phyloP scores from a whole-genome alignment of 2,888 invertebrate species.

The Caenorhabditis sp. region DNA sequence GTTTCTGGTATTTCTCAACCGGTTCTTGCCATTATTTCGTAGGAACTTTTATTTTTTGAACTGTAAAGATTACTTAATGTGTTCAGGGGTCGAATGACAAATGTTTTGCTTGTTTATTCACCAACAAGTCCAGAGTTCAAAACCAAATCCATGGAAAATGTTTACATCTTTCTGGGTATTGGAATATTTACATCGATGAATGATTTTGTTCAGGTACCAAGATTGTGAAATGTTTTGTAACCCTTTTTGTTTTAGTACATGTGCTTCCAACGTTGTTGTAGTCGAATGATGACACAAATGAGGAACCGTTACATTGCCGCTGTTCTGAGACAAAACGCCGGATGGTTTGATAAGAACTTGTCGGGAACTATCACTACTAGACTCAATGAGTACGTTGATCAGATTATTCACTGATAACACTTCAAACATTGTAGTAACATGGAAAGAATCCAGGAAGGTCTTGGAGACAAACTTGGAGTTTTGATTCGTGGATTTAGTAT shows the following conservation, averaged over 20 bases:
- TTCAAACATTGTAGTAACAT: conserved; percentile 41
- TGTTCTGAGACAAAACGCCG: conserved; percentile 76
- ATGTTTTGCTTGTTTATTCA: conserved; percentile 69
- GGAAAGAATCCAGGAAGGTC: conserved; percentile 72
- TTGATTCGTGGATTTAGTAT: conserved; percentile 74
- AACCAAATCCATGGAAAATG: conserved; percentile 69
- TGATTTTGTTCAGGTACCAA: conserved; percentile 70
- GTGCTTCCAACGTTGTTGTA: conserved; percentile 77
- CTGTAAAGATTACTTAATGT: not conserved
- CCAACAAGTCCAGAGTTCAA: conserved; percentile 68
- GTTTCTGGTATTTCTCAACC: conserved; percentile 73
- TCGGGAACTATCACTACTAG: conserved; percentile 74
- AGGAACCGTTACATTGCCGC: conserved; percentile 70
- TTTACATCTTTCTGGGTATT: conserved; percentile 77
- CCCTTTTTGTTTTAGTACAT: conserved; percentile 69
- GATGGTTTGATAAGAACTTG: conserved; percentile 77
- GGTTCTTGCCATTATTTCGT: conserved; percentile 71
- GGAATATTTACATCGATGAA: conserved; percentile 69
- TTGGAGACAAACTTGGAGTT: conserved; percentile 78
- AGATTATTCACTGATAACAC: not conserved
- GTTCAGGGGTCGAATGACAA: conserved; percentile 72
- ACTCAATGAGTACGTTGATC: conserved; percentile 71
- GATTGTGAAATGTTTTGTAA: conserved; percentile 16
- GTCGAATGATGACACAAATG: conserved; percentile 72
- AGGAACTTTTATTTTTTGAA: not conserved